These are phyloP conservation scores for Hemicordylus capensis DNA, from an alignment of 2,113 vertebrate genomes.

Conservation along the genomic window DNA sequence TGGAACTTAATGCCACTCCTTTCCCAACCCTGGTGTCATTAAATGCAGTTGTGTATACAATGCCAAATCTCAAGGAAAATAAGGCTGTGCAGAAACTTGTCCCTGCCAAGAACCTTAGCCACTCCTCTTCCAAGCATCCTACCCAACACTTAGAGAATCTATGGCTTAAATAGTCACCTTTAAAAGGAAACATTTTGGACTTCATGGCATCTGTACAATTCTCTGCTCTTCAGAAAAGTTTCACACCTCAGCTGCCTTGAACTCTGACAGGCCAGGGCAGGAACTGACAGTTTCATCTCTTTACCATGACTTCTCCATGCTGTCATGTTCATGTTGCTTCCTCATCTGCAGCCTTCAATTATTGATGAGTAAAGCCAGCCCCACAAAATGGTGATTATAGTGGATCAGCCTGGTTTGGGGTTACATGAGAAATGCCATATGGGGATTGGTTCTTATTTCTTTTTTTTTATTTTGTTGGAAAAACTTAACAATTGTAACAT, in stretches of 20 bases:
- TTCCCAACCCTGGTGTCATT: no score
- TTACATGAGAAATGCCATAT: constrained; percentile 36
- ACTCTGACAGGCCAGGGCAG: constrained; percentile 11
- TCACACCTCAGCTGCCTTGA: neutral
- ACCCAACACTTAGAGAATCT: no score
- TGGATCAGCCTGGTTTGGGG: constrained; percentile 24
- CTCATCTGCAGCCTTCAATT: constrained; percentile 38
- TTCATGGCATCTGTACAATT: neutral
- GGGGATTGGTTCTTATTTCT: constrained; percentile 38
- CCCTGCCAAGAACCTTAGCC: neutral
- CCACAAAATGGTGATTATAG: constrained; percentile 44
- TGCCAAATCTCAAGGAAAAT: no score
- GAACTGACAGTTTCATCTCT: constrained; percentile 4
- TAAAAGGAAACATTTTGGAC: neutral
- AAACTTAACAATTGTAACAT: constrained; percentile 50
- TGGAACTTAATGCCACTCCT: no score
- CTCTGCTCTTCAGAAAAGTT: constrained; percentile 4
- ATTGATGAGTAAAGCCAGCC: constrained; percentile 36
- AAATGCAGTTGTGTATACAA: no score
- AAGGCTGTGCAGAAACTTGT: neutral
- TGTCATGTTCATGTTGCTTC: constrained; percentile 11
- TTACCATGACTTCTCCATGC: neutral
- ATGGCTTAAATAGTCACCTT: neutral
- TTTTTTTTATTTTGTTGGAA: constrained; percentile 53
- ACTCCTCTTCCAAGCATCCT: no score